Percentiles rank a stretch among this genome's conserved stretches.
phyloP scores from a whole-genome alignment of 2,113 vertebrate genomes.

The Actenoides hombroni region DNA sequence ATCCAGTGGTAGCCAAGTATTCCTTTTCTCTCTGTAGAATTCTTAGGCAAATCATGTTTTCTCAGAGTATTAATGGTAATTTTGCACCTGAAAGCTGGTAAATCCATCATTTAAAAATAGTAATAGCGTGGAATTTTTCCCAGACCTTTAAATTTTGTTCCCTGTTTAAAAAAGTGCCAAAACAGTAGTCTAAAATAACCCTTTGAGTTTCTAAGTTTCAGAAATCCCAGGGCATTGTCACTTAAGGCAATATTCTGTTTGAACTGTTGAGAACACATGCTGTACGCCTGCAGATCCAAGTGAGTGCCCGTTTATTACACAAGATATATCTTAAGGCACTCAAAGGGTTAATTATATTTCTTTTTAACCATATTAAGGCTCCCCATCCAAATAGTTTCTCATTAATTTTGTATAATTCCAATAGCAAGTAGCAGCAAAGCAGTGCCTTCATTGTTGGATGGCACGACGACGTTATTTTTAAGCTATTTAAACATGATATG shows the following conservation, averaged over 20 bases:
- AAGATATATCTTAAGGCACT: constrained; percentile 61
- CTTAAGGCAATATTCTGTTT: constrained; percentile 56
- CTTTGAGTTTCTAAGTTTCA: constrained; percentile 41
- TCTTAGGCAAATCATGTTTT: background rate
- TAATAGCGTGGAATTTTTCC: background rate
- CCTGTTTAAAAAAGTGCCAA: background rate
- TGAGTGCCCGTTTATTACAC: background rate
- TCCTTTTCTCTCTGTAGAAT: background rate
- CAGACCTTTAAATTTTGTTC: constrained; percentile 1
- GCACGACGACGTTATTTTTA: constrained; percentile 4
- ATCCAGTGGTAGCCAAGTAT: background rate
- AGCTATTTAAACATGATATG: background rate
- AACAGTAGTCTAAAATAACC: constrained; percentile 8
- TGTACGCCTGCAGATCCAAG: constrained; percentile 1
- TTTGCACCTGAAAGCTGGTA: background rate
- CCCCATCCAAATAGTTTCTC: background rate
- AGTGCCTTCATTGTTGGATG: background rate
- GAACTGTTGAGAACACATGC: background rate
- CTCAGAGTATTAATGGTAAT: background rate
- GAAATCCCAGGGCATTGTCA: constrained; percentile 29
- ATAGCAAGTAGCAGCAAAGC: constrained; percentile 32
- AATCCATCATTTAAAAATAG: background rate
- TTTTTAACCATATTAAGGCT: constrained; percentile 60
- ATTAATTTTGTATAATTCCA: background rate
- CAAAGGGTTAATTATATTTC: constrained; percentile 43